Evolutionary conservation across 2,888 invertebrate genomes (phyloP), one percentile per base, ranked within the genome.

Genomic region (Blera fallax): DNA sequence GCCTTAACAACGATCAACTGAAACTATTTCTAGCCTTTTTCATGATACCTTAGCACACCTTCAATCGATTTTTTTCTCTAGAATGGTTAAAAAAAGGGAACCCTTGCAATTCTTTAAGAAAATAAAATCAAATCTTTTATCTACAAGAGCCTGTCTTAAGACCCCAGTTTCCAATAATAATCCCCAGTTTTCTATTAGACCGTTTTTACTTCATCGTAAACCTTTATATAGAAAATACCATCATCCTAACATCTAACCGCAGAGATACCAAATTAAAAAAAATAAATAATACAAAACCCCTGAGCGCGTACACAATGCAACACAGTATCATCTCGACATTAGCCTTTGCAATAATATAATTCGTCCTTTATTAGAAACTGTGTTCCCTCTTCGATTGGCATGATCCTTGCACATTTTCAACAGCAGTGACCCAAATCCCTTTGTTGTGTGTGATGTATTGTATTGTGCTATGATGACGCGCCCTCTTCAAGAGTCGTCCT

Each of bases 271-370:
- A 80, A 48, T 50, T 52, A 64, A 69, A 14, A 56, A 14, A 58
- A n/a, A 27, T 2, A 43, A 56, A 34, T 24, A 27, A 40, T 40
- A 40, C 3, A 14, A 8, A 11, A 18, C 8, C 48, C 24, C 24
- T 45, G 7, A 11, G 0, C 10, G 18, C 18, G 18, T n/a, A n/a
- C 45, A 73, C 69, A 80, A 70, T 74, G 69, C 79, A 84, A 79
- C 43, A 84, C 74, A 84, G 81, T 85, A 85, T 85, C 85, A 85
- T 85, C 85, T 81, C 60, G 37, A 76, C 37, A 81, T 85, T 72
- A 81, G 72, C 58, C 81, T 40, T 60, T 76, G 76, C 74, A 60
- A 74, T 81, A 70, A 67, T 77, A 76, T 72, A 81, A 76, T 85
- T 80, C 76, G 65, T 67, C 76, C 64, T 79, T 84, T 79, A 79